Conservation (phyloP, 2,888 invertebrate species). For the Orthonevra nobilis region DNA sequence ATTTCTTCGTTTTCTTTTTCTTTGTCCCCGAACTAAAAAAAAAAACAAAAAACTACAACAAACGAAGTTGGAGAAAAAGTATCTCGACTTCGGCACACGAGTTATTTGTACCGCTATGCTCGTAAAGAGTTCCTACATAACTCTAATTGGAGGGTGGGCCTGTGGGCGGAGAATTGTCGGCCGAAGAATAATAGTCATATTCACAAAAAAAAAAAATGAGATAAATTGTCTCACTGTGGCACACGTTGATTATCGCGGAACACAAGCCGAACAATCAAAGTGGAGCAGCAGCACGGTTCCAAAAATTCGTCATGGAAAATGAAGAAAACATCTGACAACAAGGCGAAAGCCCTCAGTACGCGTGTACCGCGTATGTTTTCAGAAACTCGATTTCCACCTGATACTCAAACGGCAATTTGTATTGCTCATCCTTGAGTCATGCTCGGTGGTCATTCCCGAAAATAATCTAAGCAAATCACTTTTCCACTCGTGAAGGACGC, state of each 20-base stretch:
- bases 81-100: slow-evolving; percentile 13
- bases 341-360: no score
- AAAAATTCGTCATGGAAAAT: slow-evolving; percentile 14
- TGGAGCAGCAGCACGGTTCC: slow-evolving; percentile 25
- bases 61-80: slow-evolving; percentile 1
- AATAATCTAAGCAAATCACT: slow-evolving; percentile 39
- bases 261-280: slow-evolving; percentile 20
- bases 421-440: slow-evolving; percentile 28
- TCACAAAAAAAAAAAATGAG: slow-evolving; percentile 7
- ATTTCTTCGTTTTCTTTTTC: slow-evolving; percentile 22
- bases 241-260: slow-evolving; percentile 10
- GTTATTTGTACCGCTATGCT: slow-evolving; percentile 5
- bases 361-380: no score
- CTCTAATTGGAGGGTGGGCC: slow-evolving; percentile 19
- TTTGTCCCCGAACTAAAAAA: slow-evolving; percentile 30
- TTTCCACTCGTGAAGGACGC: slow-evolving; percentile 41
- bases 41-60: background rate
- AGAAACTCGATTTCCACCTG: no score
- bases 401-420: background rate
- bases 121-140: slow-evolving; percentile 4
- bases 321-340: background rate
- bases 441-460: slow-evolving; percentile 41
- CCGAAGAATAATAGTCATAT: slow-evolving; percentile 20
- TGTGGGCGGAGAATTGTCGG: slow-evolving; percentile 17
- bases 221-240: slow-evolving; percentile 29